Evolutionary conservation across 2,113 vertebrate species (phyloP).

Genomic region (Nestor notabilis): DNA sequence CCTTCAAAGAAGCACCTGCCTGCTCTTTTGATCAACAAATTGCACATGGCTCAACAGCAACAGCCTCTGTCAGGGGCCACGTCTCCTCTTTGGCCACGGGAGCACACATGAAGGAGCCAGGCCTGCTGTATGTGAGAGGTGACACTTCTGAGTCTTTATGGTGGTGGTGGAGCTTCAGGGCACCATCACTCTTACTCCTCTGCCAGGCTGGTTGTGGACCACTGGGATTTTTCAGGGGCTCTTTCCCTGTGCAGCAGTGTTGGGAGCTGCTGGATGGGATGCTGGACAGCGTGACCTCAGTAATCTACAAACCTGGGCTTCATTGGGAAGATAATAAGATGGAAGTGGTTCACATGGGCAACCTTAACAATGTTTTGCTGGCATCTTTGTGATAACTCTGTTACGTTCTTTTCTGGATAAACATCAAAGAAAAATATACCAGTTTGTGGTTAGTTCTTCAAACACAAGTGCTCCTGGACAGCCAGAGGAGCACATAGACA

Average conservation of each 20-base stretch:
- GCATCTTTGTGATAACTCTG: not conserved
- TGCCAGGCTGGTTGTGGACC: not conserved
- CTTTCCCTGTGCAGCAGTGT: not conserved
- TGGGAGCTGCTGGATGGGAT: not conserved
- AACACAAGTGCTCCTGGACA: not conserved
- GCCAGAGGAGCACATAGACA: not conserved
- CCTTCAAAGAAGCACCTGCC: not conserved
- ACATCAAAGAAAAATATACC: not conserved
- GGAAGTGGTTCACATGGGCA: not conserved
- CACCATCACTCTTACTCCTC: not conserved
- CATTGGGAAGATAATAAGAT: not conserved
- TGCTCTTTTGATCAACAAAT: not conserved
- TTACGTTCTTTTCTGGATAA: not conserved
- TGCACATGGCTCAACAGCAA: accelerated
- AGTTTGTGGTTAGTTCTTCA: not conserved
- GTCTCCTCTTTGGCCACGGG: not conserved
- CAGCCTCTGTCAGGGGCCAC: not conserved
- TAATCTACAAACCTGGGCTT: not conserved
- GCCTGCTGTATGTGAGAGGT: accelerated
- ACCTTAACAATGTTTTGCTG: not conserved
- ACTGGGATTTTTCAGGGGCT: not conserved
- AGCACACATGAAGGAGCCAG: not conserved
- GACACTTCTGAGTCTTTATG: not conserved
- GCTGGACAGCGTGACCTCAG: not conserved
- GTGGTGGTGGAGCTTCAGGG: not conserved